Conservation (phyloP, 2,888 invertebrate genomes). For the Lacanobia oleracea region DNA sequence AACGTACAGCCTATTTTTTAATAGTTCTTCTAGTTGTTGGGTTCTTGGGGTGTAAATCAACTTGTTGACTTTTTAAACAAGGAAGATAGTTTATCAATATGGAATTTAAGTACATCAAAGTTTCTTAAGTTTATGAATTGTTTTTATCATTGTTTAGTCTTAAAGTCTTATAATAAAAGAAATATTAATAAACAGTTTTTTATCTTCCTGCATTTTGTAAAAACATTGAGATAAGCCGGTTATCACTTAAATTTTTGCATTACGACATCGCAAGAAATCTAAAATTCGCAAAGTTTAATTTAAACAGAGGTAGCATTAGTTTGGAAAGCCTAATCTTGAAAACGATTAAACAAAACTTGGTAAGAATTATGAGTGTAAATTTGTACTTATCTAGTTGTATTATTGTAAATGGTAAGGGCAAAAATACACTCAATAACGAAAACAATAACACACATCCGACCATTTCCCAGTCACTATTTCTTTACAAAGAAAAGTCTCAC, state of each 20-base stretch:
- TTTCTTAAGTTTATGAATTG: slow-evolving; percentile 26
- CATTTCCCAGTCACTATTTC: not conserved
- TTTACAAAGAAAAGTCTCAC: slow-evolving; percentile 15
- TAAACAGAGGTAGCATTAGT: not conserved
- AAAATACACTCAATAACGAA: slow-evolving; percentile 7
- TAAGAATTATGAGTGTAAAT: not conserved
- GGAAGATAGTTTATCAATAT: slow-evolving; percentile 40
- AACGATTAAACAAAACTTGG: not conserved
- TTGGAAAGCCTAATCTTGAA: slow-evolving; percentile 1
- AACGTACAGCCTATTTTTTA: slow-evolving; percentile 6
- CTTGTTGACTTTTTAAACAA: slow-evolving; percentile 33
- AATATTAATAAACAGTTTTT: not conserved
- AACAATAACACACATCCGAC: slow-evolving; percentile 4
- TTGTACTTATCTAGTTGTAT: not conserved
- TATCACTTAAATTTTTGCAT: not conserved
- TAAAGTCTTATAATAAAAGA: not conserved
- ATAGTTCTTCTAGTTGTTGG: not conserved
- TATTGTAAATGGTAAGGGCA: slow-evolving; percentile 3
- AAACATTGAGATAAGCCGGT: not conserved
- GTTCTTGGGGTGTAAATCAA: slow-evolving; percentile 24
- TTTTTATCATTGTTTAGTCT: slow-evolving; percentile 31
- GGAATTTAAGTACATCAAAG: not conserved
- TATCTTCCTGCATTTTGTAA: slow-evolving; percentile 8
- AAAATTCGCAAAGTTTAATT: not conserved
- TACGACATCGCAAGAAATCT: not conserved